Conservation (phyloP, 2,113 vertebrate species). For the Osmerus mordax region DNA sequence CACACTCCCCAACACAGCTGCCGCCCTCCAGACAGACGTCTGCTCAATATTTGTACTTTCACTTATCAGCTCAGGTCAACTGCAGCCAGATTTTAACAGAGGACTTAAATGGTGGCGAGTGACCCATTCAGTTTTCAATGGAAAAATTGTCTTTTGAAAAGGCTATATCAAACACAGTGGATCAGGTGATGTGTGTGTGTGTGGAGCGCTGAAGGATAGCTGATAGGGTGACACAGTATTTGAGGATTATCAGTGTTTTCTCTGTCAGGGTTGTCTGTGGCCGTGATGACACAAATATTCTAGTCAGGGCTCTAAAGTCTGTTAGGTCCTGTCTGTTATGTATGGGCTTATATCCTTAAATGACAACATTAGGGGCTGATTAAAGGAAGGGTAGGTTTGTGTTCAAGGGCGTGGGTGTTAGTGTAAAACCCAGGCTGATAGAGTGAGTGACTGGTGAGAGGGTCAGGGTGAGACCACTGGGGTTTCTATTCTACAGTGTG, state of each 20-base stretch:
- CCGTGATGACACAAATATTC: neutral
- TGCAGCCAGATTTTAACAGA: neutral
- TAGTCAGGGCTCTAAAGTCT: neutral
- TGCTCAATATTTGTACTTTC: constrained; percentile 8
- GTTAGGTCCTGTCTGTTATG: neutral
- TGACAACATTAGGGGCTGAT: neutral
- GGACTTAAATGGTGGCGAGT: constrained; percentile 7
- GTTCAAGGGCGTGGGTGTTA: neutral
- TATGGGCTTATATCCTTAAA: neutral
- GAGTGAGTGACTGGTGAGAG: neutral
- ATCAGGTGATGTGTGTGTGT: neutral
- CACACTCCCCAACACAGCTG: neutral
- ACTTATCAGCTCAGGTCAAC: constrained; percentile 12
- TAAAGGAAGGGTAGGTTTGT: no score
- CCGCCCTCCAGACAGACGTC: constrained; percentile 1
- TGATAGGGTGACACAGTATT: neutral
- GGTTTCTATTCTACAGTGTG: no score
- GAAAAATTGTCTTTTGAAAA: neutral
- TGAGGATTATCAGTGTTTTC: neutral
- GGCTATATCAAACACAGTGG: neutral
- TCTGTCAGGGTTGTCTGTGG: neutral
- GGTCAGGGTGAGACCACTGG: no score
- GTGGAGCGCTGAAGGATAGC: neutral
- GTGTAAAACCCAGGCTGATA: neutral
- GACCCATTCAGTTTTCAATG: neutral